Evolutionary conservation across 2,888 invertebrate genomes (phyloP).

Genomic region (Agrochola macilenta): DNA sequence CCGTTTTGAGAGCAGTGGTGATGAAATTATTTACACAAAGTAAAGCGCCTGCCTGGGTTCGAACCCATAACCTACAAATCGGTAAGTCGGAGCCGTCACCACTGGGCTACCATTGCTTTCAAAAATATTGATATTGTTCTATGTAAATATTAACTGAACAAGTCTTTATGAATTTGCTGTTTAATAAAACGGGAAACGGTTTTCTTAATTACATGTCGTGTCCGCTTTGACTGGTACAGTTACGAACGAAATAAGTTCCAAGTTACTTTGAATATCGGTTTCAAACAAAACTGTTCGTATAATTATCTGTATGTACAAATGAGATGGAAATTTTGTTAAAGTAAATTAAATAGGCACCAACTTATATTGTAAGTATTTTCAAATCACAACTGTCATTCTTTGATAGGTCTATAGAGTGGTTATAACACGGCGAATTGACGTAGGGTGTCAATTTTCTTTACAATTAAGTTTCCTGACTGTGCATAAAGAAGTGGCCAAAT

Average conservation of each 20-base stretch:
- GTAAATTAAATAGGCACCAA: too few species aligned
- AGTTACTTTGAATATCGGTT: background rate
- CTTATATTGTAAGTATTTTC: background rate
- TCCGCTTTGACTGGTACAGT: conserved; percentile 5
- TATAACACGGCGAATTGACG: too few species aligned
- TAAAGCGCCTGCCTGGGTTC: too few species aligned
- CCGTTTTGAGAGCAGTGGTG: too few species aligned
- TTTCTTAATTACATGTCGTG: conserved; percentile 28
- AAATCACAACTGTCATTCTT: background rate
- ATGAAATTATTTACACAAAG: too few species aligned
- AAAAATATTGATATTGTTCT: too few species aligned
- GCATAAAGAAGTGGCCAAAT: too few species aligned
- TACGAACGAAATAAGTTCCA: background rate
- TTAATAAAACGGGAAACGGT: conserved; percentile 20
- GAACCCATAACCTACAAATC: too few species aligned
- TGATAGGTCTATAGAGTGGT: background rate
- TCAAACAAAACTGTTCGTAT: background rate
- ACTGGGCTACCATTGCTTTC: too few species aligned
- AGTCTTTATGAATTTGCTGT: conserved; percentile 5
- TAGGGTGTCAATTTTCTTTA: too few species aligned
- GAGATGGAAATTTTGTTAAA: background rate
- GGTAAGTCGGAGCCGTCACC: too few species aligned
- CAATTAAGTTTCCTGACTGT: too few species aligned
- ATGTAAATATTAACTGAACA: conserved; percentile 7
- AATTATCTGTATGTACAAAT: conserved; percentile 6